Conservation (phyloP, 1,140 invertebrate species). For the Diabrotica undecimpunctata region DNA sequence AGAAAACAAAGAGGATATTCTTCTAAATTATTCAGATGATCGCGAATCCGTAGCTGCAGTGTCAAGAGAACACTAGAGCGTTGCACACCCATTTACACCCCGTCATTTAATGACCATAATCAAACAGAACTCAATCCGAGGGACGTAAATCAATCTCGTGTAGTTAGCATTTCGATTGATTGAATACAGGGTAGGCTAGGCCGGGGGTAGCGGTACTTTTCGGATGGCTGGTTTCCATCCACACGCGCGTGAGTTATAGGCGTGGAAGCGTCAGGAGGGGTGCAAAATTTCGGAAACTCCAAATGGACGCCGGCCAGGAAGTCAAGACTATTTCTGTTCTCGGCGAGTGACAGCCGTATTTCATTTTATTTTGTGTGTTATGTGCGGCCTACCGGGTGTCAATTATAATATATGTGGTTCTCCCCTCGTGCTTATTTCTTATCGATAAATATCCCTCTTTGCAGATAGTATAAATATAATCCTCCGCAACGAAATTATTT, state of each 20-base stretch:
- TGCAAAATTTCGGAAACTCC: not conserved
- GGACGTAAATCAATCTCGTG: not conserved
- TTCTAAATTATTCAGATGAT: no score
- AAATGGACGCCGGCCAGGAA: not conserved
- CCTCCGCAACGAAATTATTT: no score
- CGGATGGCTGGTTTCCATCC: not conserved
- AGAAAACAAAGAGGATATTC: no score
- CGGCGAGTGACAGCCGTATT: not conserved
- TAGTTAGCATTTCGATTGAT: conserved; percentile 1
- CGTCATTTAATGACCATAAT: not conserved
- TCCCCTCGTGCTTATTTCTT: not conserved
- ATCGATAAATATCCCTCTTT: not conserved
- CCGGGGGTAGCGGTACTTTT: not conserved
- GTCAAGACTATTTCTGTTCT: conserved; percentile 2
- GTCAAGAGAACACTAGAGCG: not conserved
- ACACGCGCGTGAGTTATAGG: not conserved
- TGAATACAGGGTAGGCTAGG: not conserved
- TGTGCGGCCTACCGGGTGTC: conserved; percentile 1
- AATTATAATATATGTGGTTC: conserved; percentile 1
- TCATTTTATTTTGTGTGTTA: not conserved
- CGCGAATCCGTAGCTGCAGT: no score
- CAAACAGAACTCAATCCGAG: not conserved
- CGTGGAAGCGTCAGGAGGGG: not conserved
- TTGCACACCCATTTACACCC: not conserved
- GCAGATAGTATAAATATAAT: no score